Percentiles rank a stretch among this genome's conserved stretches.
Evolutionary conservation across 2,113 vertebrate genomes (phyloP).

Genomic region (Rhynchomys soricoides): DNA sequence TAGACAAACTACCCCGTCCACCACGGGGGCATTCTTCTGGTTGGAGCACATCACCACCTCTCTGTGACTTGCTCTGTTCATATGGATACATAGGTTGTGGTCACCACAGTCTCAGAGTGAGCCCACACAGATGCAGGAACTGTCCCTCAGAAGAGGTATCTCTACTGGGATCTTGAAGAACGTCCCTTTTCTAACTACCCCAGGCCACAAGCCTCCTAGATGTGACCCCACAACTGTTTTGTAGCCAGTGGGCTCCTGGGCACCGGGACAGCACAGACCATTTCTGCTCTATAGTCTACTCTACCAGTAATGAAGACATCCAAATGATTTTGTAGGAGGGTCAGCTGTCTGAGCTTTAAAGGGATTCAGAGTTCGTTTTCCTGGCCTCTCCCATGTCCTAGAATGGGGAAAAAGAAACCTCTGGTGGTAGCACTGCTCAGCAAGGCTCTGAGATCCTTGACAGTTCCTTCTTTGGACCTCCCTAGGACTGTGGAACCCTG

Average conservation of each 20-base stretch:
- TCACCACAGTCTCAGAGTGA: not conserved
- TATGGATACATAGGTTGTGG: not conserved
- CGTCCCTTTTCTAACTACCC: not conserved
- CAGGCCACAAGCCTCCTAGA: not conserved
- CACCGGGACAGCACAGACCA: not conserved
- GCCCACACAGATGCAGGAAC: not conserved
- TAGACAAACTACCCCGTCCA: not conserved
- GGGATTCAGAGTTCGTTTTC: too few relatives aligned
- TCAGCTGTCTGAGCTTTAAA: not conserved
- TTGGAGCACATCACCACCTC: not conserved
- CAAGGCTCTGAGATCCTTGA: too few relatives aligned
- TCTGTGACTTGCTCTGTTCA: not conserved
- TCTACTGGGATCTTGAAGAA: not conserved
- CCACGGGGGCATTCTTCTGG: accelerated
- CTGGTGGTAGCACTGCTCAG: not conserved
- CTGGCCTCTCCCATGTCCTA: not conserved
- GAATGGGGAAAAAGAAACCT: not conserved
- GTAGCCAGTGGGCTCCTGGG: accelerated
- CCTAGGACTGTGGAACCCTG: not conserved
- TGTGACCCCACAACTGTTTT: not conserved
- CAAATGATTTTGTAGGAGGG: accelerated
- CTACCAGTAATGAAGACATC: accelerated
- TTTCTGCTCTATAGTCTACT: not conserved
- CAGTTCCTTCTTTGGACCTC: not conserved
- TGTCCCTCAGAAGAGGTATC: not conserved